These are phyloP conservation scores for Labeo calbasu DNA, from an alignment of 2,797 vertebrate genomes.

Conservation along the genomic window DNA sequence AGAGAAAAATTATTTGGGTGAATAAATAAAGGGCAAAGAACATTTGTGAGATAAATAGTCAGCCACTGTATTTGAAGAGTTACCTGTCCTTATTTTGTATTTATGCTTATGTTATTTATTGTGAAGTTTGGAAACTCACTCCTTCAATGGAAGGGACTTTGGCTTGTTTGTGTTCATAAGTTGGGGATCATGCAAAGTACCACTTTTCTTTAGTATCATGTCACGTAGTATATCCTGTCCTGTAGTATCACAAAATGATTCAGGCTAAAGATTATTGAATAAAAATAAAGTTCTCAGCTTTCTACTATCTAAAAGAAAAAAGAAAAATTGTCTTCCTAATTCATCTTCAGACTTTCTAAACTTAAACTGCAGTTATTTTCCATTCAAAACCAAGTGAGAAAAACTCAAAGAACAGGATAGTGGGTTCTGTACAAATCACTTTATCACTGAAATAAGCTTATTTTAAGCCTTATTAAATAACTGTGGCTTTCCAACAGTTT, in stretches of 20 bases:
- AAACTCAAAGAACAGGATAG: background rate
- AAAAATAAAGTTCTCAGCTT: background rate
- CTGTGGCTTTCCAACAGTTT: background rate
- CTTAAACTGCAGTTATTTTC: background rate
- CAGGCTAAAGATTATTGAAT: background rate
- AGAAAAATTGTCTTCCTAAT: background rate
- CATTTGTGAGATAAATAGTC: background rate
- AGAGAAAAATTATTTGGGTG: no score
- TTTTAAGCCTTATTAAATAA: background rate
- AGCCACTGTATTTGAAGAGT: slow-evolving; percentile 36
- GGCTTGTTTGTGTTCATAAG: background rate
- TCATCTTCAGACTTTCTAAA: background rate
- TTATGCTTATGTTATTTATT: slow-evolving; percentile 19
- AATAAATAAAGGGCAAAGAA: background rate
- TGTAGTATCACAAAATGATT: background rate
- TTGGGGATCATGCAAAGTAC: background rate
- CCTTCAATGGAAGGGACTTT: background rate
- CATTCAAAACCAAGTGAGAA: background rate
- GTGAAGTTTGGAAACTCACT: background rate
- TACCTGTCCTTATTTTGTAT: slow-evolving; percentile 39
- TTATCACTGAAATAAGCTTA: background rate
- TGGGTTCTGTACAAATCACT: background rate
- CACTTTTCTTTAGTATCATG: background rate
- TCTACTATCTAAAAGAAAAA: no score
- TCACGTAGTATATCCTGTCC: no score